Percentiles rank a stretch among this genome's conserved stretches.
Conservation (phyloP, 2,888 invertebrate genomes). For the Meta bourneti region DNA sequence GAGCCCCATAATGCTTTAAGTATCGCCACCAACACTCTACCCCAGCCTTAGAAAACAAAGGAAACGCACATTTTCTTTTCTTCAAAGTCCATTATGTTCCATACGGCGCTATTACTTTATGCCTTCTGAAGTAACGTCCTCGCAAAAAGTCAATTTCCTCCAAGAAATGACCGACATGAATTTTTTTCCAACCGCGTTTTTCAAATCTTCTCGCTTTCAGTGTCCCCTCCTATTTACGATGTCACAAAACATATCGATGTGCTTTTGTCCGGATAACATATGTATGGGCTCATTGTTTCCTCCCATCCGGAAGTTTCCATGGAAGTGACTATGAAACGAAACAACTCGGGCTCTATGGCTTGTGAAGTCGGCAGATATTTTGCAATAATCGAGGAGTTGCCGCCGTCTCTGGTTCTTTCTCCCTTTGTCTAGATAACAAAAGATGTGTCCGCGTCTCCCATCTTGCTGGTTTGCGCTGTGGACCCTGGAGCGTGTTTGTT, state of each 20-base stretch:
- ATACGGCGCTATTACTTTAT: neutral
- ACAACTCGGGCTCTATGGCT: neutral
- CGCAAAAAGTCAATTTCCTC: conserved; percentile 13
- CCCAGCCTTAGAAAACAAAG: neutral
- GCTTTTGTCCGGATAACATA: conserved; percentile 13
- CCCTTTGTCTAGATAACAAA: neutral
- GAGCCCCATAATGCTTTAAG: neutral
- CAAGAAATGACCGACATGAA: neutral
- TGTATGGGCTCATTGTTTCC: conserved; percentile 3
- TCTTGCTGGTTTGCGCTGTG: neutral
- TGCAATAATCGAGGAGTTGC: neutral
- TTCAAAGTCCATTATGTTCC: neutral
- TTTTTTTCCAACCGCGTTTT: neutral
- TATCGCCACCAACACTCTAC: neutral
- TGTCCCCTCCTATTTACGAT: conserved; percentile 7
- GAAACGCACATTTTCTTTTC: neutral
- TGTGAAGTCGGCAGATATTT: conserved; percentile 20
- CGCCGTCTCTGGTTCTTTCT: neutral
- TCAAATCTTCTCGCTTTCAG: neutral
- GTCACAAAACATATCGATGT: conserved; percentile 31
- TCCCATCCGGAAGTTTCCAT: conserved; percentile 10
- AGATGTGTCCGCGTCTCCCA: neutral
- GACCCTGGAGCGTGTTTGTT: neutral
- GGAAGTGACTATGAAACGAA: conserved; percentile 14
- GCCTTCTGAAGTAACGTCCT: neutral